Base-by-base conservation (phyloP, 2,797 vertebrate species). In the Myoxocephalus aenaeus region DNA sequence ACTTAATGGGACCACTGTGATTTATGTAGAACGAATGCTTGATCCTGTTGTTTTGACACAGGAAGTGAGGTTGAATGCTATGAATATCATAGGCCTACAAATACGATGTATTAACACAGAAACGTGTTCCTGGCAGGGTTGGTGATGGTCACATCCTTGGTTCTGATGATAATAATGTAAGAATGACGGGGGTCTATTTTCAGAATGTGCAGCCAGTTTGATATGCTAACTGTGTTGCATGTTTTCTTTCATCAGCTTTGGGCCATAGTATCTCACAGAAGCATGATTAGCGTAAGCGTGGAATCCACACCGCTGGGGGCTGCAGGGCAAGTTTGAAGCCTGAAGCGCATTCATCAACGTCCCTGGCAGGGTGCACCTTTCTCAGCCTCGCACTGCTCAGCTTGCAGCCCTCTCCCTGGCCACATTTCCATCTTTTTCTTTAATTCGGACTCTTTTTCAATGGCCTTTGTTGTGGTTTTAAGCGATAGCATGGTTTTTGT, bases 331-430 rank as follows among this genome's bases (percentile, higher is more conserved):
- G 95, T 93, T 95, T 94, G 95, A 94, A 94, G 92, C 92, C 95
- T 87, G 91, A 87, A 89, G 94, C 90, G 93, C 90, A 92, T 96
- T 96, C 95, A 96, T 96, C 96, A 96, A 58, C 89, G 78, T 87
- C 92, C 94, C 91, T 91, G 87, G 96, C 96, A 94, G 96, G 96
- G 95, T 94, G 95, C 87, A 94, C 90, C 90, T 94, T 87, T 90
- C 93, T 91, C 92, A 80, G 77, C 82, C 92, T 91, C 88, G 85
- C 89, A 76, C 76, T 20, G 82, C 92, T 87, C 90, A 80, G 92
- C 91, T 79, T 89, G 89, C 86, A 66, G 91, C 92, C 90, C 85
- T 85, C 88, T 82, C 72, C 44, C 81, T 50, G 81, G 81, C 64
- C 83, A 79, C 64, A 66, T 72, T 90, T 92, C 86, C 54, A 73